These are phyloP conservation scores for Hirtodrosophila confusa DNA, from an alignment of 2,888 invertebrate species.

Conservation along the genomic window DNA sequence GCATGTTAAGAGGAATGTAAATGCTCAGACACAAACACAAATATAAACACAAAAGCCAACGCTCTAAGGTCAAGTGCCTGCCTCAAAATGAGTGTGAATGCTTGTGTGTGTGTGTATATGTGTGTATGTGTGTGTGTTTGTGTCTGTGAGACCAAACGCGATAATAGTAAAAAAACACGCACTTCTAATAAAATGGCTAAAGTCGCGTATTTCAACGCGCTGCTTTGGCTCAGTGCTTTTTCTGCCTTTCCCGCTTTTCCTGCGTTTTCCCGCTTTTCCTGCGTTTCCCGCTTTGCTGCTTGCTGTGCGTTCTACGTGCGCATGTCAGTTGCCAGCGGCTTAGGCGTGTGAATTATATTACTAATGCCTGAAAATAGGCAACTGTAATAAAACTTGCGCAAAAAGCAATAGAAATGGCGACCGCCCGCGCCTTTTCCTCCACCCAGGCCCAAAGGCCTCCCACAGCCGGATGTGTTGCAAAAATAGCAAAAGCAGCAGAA, in stretches of 20 bases:
- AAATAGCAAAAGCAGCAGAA: conserved; percentile 30
- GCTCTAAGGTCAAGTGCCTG: conserved; percentile 66
- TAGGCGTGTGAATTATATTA: conserved; percentile 77
- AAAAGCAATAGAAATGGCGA: conserved; percentile 47
- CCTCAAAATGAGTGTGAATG: conserved; percentile 12
- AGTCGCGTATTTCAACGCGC: conserved; percentile 68
- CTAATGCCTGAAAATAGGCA: conserved; percentile 69
- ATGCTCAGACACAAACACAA: conserved; percentile 51
- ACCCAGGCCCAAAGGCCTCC: conserved; percentile 10
- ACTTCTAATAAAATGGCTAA: conserved; percentile 76
- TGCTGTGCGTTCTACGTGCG: conserved; percentile 59
- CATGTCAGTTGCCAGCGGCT: conserved; percentile 74
- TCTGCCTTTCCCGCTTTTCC: background rate
- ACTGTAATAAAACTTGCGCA: conserved; percentile 72
- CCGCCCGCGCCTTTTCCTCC: conserved; percentile 7
- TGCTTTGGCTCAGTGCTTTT: conserved; percentile 10
- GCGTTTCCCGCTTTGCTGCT: background rate
- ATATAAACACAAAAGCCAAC: conserved; percentile 38
- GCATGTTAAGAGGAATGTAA: conserved; percentile 71
- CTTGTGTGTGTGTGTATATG: conserved; percentile 5
- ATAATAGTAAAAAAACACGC: conserved; percentile 78
- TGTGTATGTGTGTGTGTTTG: too few species aligned
- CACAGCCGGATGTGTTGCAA: conserved; percentile 44
- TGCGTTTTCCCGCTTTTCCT: conserved; percentile 22
- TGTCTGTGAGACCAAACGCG: conserved; percentile 41